A percentile compares a stretch with the other conserved stretches of the same genome.
Conservation (phyloP, 2,888 invertebrate genomes). For the Nephrocerus scutellatus region DNA sequence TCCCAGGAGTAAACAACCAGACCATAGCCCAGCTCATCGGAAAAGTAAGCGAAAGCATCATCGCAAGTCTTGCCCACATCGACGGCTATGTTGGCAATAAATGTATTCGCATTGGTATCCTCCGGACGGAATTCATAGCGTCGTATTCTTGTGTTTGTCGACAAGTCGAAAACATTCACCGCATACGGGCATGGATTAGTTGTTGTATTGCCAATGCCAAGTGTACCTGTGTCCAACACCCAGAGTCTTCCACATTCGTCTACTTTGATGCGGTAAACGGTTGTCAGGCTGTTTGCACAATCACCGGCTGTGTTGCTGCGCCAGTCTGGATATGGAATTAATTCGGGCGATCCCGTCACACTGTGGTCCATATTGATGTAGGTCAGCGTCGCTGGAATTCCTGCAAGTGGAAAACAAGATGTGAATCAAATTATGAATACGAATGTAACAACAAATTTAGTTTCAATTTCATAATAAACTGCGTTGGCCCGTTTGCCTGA, state of each 20-base stretch:
- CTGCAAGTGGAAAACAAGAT: too few species aligned
- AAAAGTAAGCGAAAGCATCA: slow-evolving; percentile 71
- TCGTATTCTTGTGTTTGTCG: slow-evolving; percentile 63
- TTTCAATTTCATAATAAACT: too few species aligned
- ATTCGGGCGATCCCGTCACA: slow-evolving; percentile 62
- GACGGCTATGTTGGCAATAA: slow-evolving; percentile 80
- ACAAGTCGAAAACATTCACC: slow-evolving; percentile 68
- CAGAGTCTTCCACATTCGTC: slow-evolving; percentile 74
- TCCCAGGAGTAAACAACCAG: slow-evolving; percentile 72
- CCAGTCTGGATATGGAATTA: slow-evolving; percentile 74
- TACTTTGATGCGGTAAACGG: slow-evolving; percentile 71
- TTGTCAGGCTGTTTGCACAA: slow-evolving; percentile 66
- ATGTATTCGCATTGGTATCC: slow-evolving; percentile 69
- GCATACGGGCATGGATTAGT: slow-evolving; percentile 74
- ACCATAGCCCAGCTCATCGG: slow-evolving; percentile 77
- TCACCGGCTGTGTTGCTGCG: slow-evolving; percentile 67
- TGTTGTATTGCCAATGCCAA: slow-evolving; percentile 69
- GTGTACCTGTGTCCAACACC: slow-evolving; percentile 77
- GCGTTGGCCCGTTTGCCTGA: too few species aligned
- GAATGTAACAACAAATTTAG: too few species aligned
- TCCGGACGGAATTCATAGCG: slow-evolving; percentile 63
- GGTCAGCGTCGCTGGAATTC: slow-evolving; percentile 74
- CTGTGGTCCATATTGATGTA: slow-evolving; percentile 65
- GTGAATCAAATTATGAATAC: too few species aligned
- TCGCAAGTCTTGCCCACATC: slow-evolving; percentile 69